phyloP scores from a whole-genome alignment of 1,140 invertebrate species.

The Eupeodes corollae region DNA sequence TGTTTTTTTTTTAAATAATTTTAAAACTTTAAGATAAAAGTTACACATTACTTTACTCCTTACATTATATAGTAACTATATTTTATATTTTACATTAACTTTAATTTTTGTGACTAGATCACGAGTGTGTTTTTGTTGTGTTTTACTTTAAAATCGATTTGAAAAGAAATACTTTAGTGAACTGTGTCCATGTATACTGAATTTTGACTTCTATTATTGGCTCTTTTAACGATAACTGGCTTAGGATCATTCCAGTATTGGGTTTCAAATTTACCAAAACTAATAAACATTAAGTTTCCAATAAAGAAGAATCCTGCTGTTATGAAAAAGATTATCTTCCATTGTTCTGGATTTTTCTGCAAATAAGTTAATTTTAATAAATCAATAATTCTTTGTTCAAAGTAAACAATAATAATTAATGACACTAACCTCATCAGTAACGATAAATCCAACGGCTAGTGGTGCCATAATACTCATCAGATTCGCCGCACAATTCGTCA shows the following conservation, averaged over 20 bases:
- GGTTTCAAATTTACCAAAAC: constrained; percentile 50
- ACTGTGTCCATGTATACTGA: too few relatives aligned
- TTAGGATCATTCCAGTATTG: constrained; percentile 52
- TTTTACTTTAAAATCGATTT: too few relatives aligned
- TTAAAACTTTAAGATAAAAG: too few relatives aligned
- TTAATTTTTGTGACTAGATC: too few relatives aligned
- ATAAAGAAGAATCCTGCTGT: constrained; percentile 56
- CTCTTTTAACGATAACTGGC: too few relatives aligned
- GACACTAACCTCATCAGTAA: constrained; percentile 45
- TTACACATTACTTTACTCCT: too few relatives aligned
- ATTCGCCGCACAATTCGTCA: constrained; percentile 61
- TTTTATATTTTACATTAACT: too few relatives aligned
- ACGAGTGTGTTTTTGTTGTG: too few relatives aligned
- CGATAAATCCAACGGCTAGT: constrained; percentile 43
- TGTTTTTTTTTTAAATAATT: too few relatives aligned
- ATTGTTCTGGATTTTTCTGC: constrained; percentile 45
- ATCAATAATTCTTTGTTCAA: not conserved
- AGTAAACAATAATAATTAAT: not conserved
- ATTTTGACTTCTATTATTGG: too few relatives aligned
- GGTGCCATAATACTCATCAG: constrained; percentile 56
- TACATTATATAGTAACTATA: too few relatives aligned
- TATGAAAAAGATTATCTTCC: constrained; percentile 67
- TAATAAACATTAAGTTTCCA: constrained; percentile 54
- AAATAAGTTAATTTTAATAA: not conserved
- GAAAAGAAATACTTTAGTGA: too few relatives aligned